These are phyloP conservation scores for Agrotis puta DNA, from an alignment of 2,888 invertebrate genomes.

Conservation along the genomic window DNA sequence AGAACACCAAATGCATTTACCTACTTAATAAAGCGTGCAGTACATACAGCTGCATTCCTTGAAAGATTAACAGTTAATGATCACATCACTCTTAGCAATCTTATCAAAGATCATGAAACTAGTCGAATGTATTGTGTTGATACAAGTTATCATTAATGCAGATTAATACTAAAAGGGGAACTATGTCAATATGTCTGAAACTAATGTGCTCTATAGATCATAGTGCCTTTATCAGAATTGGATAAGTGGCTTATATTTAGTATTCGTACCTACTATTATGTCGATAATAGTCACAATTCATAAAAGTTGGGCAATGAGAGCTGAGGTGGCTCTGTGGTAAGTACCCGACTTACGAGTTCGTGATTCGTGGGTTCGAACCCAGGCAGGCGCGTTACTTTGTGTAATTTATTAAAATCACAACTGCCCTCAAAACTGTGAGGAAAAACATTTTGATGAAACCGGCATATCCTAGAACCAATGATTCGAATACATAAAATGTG, in stretches of 20 bases:
- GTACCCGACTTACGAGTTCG: no score
- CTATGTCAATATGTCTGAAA: slow-evolving; percentile 21
- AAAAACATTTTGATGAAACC: no score
- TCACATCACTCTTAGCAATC: slow-evolving; percentile 3
- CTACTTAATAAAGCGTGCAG: not conserved
- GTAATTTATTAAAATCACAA: no score
- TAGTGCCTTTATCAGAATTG: slow-evolving; percentile 1
- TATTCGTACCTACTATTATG: not conserved
- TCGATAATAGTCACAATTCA: not conserved
- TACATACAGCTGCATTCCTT: not conserved
- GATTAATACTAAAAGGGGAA: slow-evolving; percentile 26
- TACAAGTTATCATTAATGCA: slow-evolving; percentile 34
- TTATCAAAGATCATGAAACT: slow-evolving; percentile 28
- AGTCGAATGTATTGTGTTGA: slow-evolving; percentile 32
- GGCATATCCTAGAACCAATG: no score
- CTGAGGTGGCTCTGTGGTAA: no score
- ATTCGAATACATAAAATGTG: no score
- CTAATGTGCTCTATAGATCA: slow-evolving; percentile 22
- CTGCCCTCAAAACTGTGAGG: no score
- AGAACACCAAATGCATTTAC: not conserved
- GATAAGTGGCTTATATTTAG: not conserved
- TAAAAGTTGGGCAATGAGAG: not conserved
- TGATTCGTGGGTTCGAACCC: no score
- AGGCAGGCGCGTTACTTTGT: no score
- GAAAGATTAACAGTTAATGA: not conserved